Evolutionary conservation across 2,113 vertebrate genomes (phyloP), one percentile per base, ranked within the genome.

Genomic region (Cyprinodon variegatus): DNA sequence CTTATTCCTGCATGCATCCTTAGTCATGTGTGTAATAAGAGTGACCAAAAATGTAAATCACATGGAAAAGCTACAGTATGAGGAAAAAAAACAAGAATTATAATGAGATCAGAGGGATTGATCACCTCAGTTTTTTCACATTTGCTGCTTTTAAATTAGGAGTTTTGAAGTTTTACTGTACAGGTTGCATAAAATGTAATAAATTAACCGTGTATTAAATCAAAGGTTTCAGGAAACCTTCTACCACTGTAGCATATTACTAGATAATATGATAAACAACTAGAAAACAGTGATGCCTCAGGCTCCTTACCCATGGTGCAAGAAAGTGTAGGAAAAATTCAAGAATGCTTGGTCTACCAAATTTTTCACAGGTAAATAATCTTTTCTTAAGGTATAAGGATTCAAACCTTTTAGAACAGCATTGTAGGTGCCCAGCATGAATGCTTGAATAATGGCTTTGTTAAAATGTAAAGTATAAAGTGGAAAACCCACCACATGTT

Each of bases 231-330:
- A 40, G 10, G 22, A 9, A 10, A 37, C 3, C n/a, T 69, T 53
- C 45, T 37, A 39, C n/a, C 29, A 64, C 11, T 12, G 13, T 45
- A 53, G 41, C 3, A 38, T 59, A 3, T 77, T 37, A 15, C 0
- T 64, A 22, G 64, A 70, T n/a, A 46, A n/a, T 68, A 64, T n/a
- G 4, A n/a, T 41, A 43, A 76, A 43, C n/a, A 43, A 63, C 38
- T 59, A 46, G 39, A 39, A 69, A 77, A 64, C 29, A 10, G 40
- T 57, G 9, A 64, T 5, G 17, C 61, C 61, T 40, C 36, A 40
- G 46, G 39, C 53, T n/a, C 63, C 45, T n/a, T 53, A 69, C 40
- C 29, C 10, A 22, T 38, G 40, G 13, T 61, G n/a, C 11, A 41
- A 43, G 39, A 61, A 65, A 40, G 17, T 65, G 1, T 22, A 43